A percentile compares a stretch with the other conserved stretches of the same genome.
These are phyloP conservation scores for Malurus melanocephalus DNA, from an alignment of 2,113 vertebrate species.

Conservation along the genomic window DNA sequence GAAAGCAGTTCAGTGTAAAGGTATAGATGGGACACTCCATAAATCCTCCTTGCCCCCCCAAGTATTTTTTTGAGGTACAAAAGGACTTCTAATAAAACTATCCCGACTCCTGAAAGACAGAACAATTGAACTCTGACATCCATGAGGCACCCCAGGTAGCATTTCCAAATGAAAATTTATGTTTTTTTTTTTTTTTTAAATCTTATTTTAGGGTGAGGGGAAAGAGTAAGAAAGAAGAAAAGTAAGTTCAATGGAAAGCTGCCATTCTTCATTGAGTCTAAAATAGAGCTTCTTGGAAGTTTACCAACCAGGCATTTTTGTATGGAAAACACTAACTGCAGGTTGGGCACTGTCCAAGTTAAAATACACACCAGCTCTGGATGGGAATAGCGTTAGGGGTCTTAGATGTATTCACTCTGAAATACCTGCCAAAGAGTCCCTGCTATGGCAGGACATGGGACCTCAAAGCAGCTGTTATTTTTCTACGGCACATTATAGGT, in stretches of 20 bases:
- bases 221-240: not conserved
- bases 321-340: constrained; percentile 46
- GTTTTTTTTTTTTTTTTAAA: not conserved
- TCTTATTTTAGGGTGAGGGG: not conserved
- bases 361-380: constrained; percentile 37
- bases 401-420: constrained; percentile 2
- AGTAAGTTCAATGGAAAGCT: constrained; percentile 4
- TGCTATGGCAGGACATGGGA: not conserved
- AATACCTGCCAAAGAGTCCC: not conserved
- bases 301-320: constrained; percentile 43
- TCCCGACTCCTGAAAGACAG: not conserved
- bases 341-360: constrained; percentile 23
- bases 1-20: not conserved
- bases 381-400: not conserved
- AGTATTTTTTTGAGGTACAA: not conserved
- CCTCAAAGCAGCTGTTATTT: not conserved
- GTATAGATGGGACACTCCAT: not conserved
- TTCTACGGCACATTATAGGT: not conserved
- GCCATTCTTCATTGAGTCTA: constrained; percentile 26
- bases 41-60: accelerated
- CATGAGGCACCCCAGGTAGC: not conserved
- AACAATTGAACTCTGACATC: not conserved
- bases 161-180: constrained; percentile 1
- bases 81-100: not conserved
- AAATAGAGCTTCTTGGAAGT: constrained; percentile 40